Evolutionary conservation across 2,113 vertebrate species (phyloP).

Genomic region (Stegostoma tigrinum): DNA sequence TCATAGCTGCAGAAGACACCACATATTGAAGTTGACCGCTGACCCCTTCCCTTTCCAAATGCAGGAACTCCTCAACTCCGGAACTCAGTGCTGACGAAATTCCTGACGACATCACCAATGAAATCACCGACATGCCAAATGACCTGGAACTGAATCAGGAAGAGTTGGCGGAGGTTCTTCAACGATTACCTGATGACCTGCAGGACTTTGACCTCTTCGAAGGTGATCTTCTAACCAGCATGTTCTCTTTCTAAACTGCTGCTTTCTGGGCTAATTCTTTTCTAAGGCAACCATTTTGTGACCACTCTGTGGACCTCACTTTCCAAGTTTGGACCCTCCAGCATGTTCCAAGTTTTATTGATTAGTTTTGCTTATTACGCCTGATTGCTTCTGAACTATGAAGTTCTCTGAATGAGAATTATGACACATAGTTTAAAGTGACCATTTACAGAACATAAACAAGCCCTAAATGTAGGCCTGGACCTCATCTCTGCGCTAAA

Average conservation of each 20-base stretch:
- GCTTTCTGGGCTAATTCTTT: slow-evolving; percentile 32
- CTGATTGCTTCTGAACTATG: neutral
- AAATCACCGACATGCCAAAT: slow-evolving; percentile 97
- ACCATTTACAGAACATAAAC: neutral
- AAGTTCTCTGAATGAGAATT: neutral
- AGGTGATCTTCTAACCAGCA: slow-evolving; percentile 58
- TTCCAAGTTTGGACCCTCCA: neutral
- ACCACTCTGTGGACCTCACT: slow-evolving; percentile 32
- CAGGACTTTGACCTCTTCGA: slow-evolving; percentile 99
- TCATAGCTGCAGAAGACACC: neutral
- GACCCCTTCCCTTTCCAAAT: neutral
- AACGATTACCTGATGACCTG: slow-evolving; percentile 87
- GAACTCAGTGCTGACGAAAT: slow-evolving; percentile 92
- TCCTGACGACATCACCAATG: slow-evolving; percentile 94
- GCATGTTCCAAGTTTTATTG: no score
- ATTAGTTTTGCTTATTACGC: neutral
- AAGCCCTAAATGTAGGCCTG: neutral
- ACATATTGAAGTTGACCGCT: neutral
- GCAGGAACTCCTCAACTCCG: slow-evolving; percentile 86
- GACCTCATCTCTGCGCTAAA: neutral
- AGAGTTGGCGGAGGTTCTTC: slow-evolving; percentile 93
- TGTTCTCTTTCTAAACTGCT: neutral
- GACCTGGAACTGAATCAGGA: slow-evolving; percentile 98
- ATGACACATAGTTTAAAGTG: neutral
- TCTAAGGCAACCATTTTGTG: neutral